phyloP scores from a whole-genome alignment of 2,888 invertebrate species.

The Yponomeuta evonymella region DNA sequence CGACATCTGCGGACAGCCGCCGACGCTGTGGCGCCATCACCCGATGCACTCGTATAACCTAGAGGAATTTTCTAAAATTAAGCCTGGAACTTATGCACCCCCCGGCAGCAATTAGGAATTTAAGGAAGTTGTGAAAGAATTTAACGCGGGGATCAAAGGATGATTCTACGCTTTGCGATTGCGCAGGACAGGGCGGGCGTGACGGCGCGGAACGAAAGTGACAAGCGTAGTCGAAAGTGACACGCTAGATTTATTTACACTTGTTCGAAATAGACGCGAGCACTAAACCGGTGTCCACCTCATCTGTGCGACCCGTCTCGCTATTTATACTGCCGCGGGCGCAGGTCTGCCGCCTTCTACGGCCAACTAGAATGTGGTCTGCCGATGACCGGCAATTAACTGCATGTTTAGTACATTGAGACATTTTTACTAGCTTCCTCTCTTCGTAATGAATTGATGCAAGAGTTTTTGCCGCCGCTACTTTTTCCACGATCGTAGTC shows the following conservation, averaged over 20 bases:
- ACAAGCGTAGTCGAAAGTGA: conserved; percentile 64
- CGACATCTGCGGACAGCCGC: conserved; percentile 10
- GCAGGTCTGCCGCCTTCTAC: conserved; percentile 63
- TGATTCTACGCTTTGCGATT: neutral
- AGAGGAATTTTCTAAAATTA: conserved; percentile 9
- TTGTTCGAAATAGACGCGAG: conserved; percentile 65
- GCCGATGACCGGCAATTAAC: conserved; percentile 49
- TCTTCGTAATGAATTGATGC: conserved; percentile 37
- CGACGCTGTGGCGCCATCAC: conserved; percentile 7
- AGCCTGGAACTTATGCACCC: neutral
- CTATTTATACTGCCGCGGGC: conserved; percentile 64
- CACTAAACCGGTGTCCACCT: conserved; percentile 69
- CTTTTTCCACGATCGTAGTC: conserved; percentile 26
- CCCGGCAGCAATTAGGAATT: neutral
- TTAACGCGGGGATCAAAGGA: neutral
- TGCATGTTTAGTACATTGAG: conserved; percentile 47
- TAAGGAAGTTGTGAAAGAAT: conserved; percentile 7
- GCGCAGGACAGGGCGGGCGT: conserved; percentile 4
- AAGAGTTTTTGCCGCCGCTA: conserved; percentile 32
- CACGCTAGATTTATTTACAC: conserved; percentile 70
- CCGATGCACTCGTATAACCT: conserved; percentile 3
- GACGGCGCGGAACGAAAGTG: conserved; percentile 56
- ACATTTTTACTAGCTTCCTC: conserved; percentile 55
- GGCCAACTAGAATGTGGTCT: conserved; percentile 58
- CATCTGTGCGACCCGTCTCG: conserved; percentile 41